Evolutionary conservation across 2,888 invertebrate species (phyloP).

Genomic region (Cantharis nigra): DNA sequence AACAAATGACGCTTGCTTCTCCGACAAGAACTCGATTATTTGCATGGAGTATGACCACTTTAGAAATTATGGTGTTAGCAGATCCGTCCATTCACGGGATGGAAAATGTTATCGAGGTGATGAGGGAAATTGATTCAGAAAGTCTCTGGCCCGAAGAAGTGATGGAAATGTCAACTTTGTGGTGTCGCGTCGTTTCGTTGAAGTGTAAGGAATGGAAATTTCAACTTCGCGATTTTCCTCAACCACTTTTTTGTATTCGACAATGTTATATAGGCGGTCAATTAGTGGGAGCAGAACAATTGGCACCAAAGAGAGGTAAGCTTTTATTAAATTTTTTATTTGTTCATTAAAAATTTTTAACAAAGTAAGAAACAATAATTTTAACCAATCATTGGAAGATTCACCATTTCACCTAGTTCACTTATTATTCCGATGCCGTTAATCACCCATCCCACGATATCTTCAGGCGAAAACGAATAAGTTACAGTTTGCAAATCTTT

Average conservation of each 20-base stretch:
- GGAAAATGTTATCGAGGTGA: slow-evolving; percentile 70
- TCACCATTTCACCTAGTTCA: slow-evolving; percentile 34
- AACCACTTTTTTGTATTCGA: slow-evolving; percentile 84
- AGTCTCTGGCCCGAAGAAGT: slow-evolving; percentile 93
- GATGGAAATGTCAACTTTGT: slow-evolving; percentile 85
- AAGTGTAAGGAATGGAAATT: slow-evolving; percentile 86
- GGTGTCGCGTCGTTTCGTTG: slow-evolving; percentile 87
- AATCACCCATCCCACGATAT: neutral
- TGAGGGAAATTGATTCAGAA: slow-evolving; percentile 84
- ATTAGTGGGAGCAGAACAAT: slow-evolving; percentile 87
- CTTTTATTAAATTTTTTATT: neutral
- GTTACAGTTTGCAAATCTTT: neutral
- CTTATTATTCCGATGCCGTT: slow-evolving; percentile 39
- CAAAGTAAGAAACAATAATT: neutral
- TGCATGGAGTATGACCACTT: slow-evolving; percentile 80
- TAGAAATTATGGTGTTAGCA: slow-evolving; percentile 73
- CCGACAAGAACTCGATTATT: slow-evolving; percentile 78
- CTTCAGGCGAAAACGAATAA: neutral
- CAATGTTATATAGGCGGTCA: slow-evolving; percentile 88
- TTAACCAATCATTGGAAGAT: slow-evolving; percentile 16
- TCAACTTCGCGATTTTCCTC: slow-evolving; percentile 92
- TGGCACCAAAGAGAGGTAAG: slow-evolving; percentile 63
- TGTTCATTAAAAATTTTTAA: neutral
- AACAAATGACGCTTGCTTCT: slow-evolving; percentile 64
- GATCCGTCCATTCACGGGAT: slow-evolving; percentile 87